Percentiles rank a stretch among this genome's conserved stretches.
phyloP scores from a whole-genome alignment of 2,113 vertebrate genomes.

The Neofelis nebulosa region DNA sequence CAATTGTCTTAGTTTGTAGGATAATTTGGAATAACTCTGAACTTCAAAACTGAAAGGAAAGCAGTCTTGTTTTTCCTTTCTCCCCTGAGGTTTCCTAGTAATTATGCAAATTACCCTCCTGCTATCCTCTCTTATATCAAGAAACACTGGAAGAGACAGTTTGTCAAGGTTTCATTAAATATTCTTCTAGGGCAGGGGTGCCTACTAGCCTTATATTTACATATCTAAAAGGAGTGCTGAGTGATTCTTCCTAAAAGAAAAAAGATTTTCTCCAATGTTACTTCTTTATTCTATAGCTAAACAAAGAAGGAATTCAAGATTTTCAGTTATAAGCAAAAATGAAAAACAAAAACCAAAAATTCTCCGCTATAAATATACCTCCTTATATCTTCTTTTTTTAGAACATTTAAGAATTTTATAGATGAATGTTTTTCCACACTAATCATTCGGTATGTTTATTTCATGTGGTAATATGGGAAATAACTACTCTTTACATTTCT shows the following conservation, averaged over 20 bases:
- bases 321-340: neutral
- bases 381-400: neutral
- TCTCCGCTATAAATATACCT: neutral
- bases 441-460: neutral
- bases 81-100: neutral
- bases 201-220: neutral
- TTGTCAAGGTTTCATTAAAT: neutral
- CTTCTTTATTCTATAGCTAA: neutral
- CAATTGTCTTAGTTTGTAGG: neutral
- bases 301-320: neutral
- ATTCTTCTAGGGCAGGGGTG: neutral
- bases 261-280: neutral
- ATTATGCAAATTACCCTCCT: neutral
- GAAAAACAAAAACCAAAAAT: neutral
- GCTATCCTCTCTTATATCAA: neutral
- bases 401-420: neutral
- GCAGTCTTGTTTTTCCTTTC: neutral
- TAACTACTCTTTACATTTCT: neutral
- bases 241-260: neutral
- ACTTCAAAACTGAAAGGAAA: neutral
- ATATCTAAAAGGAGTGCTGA: neutral
- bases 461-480: neutral
- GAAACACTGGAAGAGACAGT: neutral
- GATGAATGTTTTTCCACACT: neutral
- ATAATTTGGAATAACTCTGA: neutral